Evolutionary conservation across 2,113 vertebrate genomes (phyloP).

Genomic region (Poeciliopsis turrubarensis): DNA sequence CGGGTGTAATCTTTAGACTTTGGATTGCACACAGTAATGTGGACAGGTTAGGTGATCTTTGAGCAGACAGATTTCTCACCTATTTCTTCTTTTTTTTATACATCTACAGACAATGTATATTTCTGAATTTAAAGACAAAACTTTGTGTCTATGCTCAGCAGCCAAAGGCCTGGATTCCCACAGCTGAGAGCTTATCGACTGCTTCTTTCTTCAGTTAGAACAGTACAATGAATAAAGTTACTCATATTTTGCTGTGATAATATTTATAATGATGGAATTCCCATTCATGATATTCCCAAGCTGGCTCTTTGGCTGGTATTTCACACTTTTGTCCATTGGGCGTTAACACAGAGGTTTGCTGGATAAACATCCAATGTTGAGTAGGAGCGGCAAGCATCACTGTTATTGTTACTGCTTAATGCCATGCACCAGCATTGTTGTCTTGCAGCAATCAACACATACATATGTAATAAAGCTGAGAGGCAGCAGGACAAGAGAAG

Average conservation of each 20-base stretch:
- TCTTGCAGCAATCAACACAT: constrained; percentile 79
- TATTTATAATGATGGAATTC: not conserved
- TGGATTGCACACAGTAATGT: constrained; percentile 75
- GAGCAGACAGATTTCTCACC: constrained; percentile 56
- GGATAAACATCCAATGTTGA: constrained; percentile 74
- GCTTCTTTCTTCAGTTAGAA: not conserved
- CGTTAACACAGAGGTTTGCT: constrained; percentile 66
- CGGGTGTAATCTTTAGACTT: constrained; percentile 64
- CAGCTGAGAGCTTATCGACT: not conserved
- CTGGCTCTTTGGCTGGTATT: constrained; percentile 58
- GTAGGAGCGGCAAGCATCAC: constrained; percentile 78
- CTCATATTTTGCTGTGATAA: not conserved
- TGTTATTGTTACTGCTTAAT: constrained; percentile 79
- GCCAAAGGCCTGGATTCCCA: too few species aligned
- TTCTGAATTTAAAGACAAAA: constrained; percentile 25
- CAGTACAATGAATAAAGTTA: not conserved
- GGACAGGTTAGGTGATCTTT: constrained; percentile 77
- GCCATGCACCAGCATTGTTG: constrained; percentile 75
- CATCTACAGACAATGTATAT: constrained; percentile 53
- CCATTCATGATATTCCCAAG: constrained; percentile 56
- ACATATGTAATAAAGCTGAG: constrained; percentile 79
- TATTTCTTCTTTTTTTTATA: constrained; percentile 63
- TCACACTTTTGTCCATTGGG: constrained; percentile 59
- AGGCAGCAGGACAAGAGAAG: constrained; percentile 66
- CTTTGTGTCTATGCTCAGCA: constrained; percentile 14